Percentiles rank a stretch among this genome's conserved stretches.
These are phyloP conservation scores for Galaxias olidus DNA, from an alignment of 2,797 vertebrate species.

Conservation along the genomic window DNA sequence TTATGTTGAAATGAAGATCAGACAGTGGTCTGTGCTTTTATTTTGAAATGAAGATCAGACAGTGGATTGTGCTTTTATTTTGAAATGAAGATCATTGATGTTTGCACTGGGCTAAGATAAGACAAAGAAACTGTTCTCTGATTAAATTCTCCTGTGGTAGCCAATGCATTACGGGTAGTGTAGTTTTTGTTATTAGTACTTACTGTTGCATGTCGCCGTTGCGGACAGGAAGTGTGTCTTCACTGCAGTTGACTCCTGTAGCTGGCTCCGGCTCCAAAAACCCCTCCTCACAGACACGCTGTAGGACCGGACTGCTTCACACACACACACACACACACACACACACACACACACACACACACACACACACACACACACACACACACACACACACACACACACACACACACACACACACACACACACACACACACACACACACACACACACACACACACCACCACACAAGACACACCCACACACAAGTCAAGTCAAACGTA, in stretches of 20 bases:
- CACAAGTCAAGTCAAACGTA: no score
- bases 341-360: slow-evolving; percentile 23
- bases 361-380: slow-evolving; percentile 18
- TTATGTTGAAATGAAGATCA: no score
- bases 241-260: slow-evolving; percentile 59
- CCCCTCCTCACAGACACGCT: slow-evolving; percentile 64
- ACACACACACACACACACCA: neutral
- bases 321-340: slow-evolving; percentile 38
- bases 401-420: slow-evolving; percentile 9
- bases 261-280: slow-evolving; percentile 60
- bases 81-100: no score
- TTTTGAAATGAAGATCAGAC: no score
- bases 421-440: slow-evolving; percentile 14
- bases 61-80: no score
- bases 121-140: no score
- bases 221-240: slow-evolving; percentile 59
- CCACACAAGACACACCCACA: no score
- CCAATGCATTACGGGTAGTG: neutral
- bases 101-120: no score
- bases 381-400: neutral
- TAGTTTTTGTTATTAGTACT: slow-evolving; percentile 30
- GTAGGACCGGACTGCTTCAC: slow-evolving; percentile 43
- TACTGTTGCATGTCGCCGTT: slow-evolving; percentile 69
- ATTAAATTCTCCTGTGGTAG: no score
- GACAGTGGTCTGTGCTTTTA: no score